These are phyloP conservation scores for Cliona cf. orientalis DNA, from an alignment of 37 sponge, comb jelly and placozoan species.

Conservation along the genomic window DNA sequence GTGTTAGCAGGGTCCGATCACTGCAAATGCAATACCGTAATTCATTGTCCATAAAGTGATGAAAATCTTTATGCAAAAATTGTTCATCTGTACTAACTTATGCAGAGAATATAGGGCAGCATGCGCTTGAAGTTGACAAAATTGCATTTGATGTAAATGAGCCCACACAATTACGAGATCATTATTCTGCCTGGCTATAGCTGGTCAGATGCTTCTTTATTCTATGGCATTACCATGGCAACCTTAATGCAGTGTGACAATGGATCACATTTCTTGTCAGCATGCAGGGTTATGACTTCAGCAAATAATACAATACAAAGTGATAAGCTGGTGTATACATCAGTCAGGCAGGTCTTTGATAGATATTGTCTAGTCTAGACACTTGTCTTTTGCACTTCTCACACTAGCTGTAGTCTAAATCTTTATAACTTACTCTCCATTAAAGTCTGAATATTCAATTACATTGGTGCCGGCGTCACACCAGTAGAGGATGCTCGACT, in stretches of 20 bases:
- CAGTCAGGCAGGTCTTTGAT: neutral
- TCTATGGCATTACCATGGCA: too few species aligned
- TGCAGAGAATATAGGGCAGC: conserved; percentile 1
- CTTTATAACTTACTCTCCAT: conserved; percentile 48
- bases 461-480: conserved; percentile 24
- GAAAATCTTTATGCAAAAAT: too few species aligned
- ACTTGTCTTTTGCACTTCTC: neutral
- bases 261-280: neutral
- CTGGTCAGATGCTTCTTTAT: too few species aligned
- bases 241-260: too few species aligned
- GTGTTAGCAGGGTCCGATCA: neutral
- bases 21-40: too few species aligned
- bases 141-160: too few species aligned
- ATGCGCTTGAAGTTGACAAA: too few species aligned
- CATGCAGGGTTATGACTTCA: neutral
- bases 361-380: neutral
- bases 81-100: too few species aligned
- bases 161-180: too few species aligned
- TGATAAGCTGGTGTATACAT: neutral
- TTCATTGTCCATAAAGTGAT: too few species aligned
- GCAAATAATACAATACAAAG: neutral
- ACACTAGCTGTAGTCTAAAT: conserved; percentile 20
- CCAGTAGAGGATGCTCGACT: conserved; percentile 57
- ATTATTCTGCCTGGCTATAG: too few species aligned
- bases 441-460: conserved; percentile 40